Percentiles rank a stretch among this genome's conserved stretches.
These are phyloP conservation scores for Tipula lateralis DNA, from an alignment of 2,888 invertebrate species.

Conservation along the genomic window DNA sequence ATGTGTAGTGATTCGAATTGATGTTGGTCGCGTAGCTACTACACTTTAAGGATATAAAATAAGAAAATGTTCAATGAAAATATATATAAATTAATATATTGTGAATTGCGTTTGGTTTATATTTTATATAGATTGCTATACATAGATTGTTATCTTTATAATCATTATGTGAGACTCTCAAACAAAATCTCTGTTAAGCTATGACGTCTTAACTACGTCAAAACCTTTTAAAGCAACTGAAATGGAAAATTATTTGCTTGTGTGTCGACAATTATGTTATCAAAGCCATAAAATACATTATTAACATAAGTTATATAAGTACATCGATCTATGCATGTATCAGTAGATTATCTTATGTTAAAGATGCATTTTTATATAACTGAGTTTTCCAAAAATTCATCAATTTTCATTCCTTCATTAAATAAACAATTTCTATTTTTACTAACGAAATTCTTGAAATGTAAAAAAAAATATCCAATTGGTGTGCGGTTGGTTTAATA, in stretches of 20 bases:
- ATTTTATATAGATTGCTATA: neutral
- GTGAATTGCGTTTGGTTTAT: neutral
- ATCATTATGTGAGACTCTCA: neutral
- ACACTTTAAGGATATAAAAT: neutral
- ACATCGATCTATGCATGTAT: neutral
- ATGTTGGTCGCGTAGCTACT: neutral
- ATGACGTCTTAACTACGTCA: neutral
- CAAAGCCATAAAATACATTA: neutral
- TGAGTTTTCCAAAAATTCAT: neutral
- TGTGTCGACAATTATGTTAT: neutral
- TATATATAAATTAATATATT: neutral
- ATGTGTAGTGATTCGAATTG: slow-evolving; percentile 19
- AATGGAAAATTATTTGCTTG: neutral
- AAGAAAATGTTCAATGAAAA: neutral
- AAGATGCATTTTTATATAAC: neutral
- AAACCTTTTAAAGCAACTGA: neutral
- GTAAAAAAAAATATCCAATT: neutral
- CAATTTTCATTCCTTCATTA: neutral
- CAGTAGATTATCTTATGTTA: neutral
- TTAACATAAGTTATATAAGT: no score
- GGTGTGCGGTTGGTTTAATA: neutral
- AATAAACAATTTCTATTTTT: neutral
- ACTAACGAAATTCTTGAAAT: neutral
- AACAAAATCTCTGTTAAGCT: neutral
- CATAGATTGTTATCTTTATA: neutral